phyloP scores from a whole-genome alignment of 2,888 invertebrate species.

The Catocala fraxini region DNA sequence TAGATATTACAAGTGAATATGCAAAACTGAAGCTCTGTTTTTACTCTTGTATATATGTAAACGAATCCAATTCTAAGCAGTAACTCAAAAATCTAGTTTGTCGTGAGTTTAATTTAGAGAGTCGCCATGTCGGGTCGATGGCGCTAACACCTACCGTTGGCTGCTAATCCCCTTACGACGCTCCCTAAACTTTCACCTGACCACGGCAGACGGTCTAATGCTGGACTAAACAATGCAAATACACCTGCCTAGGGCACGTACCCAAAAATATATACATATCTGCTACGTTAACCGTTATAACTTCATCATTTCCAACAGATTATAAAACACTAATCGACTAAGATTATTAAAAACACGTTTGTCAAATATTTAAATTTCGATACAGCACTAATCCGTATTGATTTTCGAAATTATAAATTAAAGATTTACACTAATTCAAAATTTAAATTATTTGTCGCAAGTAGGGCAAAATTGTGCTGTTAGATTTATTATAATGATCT shows the following conservation, averaged over 20 bases:
- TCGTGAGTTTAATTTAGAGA: slow-evolving; percentile 47
- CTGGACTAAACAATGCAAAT: slow-evolving; percentile 63
- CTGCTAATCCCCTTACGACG: slow-evolving; percentile 66
- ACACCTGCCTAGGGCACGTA: slow-evolving; percentile 11
- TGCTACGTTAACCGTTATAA: no score
- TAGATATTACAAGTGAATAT: no score
- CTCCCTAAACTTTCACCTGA: slow-evolving; percentile 75
- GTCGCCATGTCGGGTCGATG: slow-evolving; percentile 35
- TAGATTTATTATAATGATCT: no score
- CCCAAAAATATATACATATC: no score
- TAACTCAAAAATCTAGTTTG: slow-evolving; percentile 52
- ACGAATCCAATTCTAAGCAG: slow-evolving; percentile 20
- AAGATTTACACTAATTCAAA: neutral
- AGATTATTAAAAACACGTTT: no score
- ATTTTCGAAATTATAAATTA: neutral
- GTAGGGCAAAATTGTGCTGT: no score
- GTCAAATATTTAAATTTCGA: neutral
- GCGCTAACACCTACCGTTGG: slow-evolving; percentile 63
- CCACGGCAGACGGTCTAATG: slow-evolving; percentile 69
- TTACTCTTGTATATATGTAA: neutral
- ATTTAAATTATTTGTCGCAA: no score
- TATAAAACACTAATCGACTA: no score
- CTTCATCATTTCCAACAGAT: no score
- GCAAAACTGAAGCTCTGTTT: neutral
- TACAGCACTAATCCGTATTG: no score